Base-by-base conservation (phyloP, 53 echinoderm and acorn worm species). In the Stichopus horrens region DNA sequence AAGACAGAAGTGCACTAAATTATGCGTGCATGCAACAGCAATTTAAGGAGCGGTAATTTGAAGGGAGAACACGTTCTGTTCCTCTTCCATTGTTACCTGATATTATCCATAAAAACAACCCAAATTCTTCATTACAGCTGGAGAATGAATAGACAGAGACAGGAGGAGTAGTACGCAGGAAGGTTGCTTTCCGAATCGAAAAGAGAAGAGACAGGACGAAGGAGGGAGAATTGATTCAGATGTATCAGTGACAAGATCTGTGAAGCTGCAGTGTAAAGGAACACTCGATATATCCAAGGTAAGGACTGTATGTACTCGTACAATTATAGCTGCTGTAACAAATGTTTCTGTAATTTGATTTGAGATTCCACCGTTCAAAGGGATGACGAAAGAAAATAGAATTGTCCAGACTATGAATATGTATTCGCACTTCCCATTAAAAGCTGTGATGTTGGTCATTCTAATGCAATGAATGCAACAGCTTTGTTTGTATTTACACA, bases 1-100 rank as follows among this genome's bases (percentile, higher is more conserved):
- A 57, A 81, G 81, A 56, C 57, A 81, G 81, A 56, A 81, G 81
- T 81, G 81, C 81, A 81, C 57, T 81, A 81, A 81, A 81, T 81
- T 81, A 81, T 81, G 81, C 81, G 81, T 81, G 81, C 81, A 81
- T 81, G 81, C 81, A 81, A 81, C 81, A 81, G 81, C 81, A 81
- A 81, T 81, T 81, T 81, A 81, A 56, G 58, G 81, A 81, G 81
- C 56, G 81, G 81, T 81, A 81, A 81, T 81, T 81, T 58, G 56
- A 58, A 23, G 58, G 81, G 81, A 81, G 81, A 81, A 81, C 81
- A 81, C 81, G 81, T 58, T 21, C 81, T 57, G 81, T 81, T 81
- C 81, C 81, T 81, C 58, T 57, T 21, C 58, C 53, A 81, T 81
- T 81, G 81, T 81, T 81, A 81, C 81, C 81, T 81, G 81, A 81